These are phyloP conservation scores for Sepioteuthis lessoniana DNA, from an alignment of 2,888 invertebrate genomes.

Conservation along the genomic window DNA sequence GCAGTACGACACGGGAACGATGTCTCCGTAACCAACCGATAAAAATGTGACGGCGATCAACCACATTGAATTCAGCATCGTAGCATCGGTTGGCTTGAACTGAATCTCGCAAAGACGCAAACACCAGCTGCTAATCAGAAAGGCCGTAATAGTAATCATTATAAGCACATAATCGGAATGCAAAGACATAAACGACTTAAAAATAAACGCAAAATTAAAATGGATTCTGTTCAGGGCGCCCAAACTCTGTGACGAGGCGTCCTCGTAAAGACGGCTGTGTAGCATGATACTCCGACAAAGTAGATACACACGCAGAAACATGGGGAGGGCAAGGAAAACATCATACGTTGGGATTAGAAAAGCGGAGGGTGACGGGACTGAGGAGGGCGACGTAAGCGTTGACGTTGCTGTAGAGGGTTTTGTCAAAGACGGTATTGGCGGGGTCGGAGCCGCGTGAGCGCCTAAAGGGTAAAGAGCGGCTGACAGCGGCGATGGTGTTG, in stretches of 20 bases:
- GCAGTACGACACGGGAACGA: slow-evolving; percentile 74
- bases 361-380: slow-evolving; percentile 48
- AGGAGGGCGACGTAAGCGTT: slow-evolving; percentile 57
- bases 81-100: slow-evolving; percentile 60
- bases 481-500: not conserved
- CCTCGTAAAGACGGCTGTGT: slow-evolving; percentile 72
- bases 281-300: slow-evolving; percentile 72
- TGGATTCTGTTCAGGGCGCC: slow-evolving; percentile 92
- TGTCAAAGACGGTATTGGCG: slow-evolving; percentile 63
- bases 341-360: slow-evolving; percentile 68
- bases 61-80: slow-evolving; percentile 74
- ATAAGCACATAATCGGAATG: slow-evolving; percentile 73
- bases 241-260: slow-evolving; percentile 74
- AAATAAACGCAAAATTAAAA: slow-evolving; percentile 85
- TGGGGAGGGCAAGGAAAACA: slow-evolving; percentile 72
- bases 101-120: slow-evolving; percentile 73
- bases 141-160: slow-evolving; percentile 67
- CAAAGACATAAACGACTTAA: slow-evolving; percentile 74
- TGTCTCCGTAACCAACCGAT: slow-evolving; percentile 74
- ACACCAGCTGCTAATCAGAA: slow-evolving; percentile 72
- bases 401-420: slow-evolving; percentile 49
- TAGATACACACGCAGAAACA: slow-evolving; percentile 72
- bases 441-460: slow-evolving; percentile 63
- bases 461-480: slow-evolving; percentile 71
- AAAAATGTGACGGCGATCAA: slow-evolving; percentile 74